phyloP scores from a whole-genome alignment of 1,140 invertebrate species.

The Achatina immaculata region DNA sequence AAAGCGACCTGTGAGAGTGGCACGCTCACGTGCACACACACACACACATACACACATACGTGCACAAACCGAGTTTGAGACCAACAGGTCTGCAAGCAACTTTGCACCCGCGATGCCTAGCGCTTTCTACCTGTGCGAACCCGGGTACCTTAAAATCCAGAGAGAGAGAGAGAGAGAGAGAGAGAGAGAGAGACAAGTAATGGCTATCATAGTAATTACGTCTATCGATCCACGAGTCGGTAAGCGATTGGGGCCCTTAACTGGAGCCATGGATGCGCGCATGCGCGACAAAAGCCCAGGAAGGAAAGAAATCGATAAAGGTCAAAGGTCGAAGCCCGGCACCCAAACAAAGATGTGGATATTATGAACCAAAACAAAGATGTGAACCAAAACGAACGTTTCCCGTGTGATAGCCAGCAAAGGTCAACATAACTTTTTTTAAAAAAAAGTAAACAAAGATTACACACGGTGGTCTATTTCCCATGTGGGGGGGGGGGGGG shows the following conservation, averaged over 20 bases:
- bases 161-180: not conserved
- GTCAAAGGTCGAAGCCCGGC: not conserved
- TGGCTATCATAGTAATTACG: not conserved
- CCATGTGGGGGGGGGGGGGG: too few relatives aligned
- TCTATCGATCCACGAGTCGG: not conserved
- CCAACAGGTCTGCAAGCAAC: not conserved
- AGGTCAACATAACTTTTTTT: too few relatives aligned
- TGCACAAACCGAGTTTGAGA: too few relatives aligned
- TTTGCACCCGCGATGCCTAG: not conserved
- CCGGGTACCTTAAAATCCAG: not conserved
- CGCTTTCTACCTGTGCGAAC: not conserved
- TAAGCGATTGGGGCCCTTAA: slow-evolving; percentile 3
- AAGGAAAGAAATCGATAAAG: not conserved
- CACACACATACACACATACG: not conserved
- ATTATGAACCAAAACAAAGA: too few relatives aligned
- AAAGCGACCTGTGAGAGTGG: not conserved
- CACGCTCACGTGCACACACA: not conserved
- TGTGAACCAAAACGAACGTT: too few relatives aligned
- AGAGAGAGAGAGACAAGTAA: not conserved
- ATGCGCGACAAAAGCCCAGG: not conserved
- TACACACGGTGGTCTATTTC: too few relatives aligned
- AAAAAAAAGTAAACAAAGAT: too few relatives aligned
- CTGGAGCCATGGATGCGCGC: not conserved
- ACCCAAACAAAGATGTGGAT: not conserved
- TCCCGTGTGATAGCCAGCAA: too few relatives aligned